Evolutionary conservation across 2,888 invertebrate species (phyloP).

Genomic region (Silvanus unidentatus): DNA sequence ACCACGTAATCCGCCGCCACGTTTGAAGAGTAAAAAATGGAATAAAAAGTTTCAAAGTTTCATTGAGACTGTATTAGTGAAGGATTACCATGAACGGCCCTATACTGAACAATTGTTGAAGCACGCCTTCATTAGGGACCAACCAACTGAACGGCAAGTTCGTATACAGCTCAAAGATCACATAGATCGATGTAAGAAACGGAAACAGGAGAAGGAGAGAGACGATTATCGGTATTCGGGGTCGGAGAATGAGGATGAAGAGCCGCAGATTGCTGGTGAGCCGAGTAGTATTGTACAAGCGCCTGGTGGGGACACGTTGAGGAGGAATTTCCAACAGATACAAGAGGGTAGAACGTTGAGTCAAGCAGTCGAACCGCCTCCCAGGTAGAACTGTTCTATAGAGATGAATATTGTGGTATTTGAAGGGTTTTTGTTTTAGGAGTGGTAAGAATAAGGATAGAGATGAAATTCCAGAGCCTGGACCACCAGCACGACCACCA

Average conservation of each 20-base stretch:
- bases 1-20: slow-evolving; percentile 96
- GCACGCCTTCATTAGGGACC: slow-evolving; percentile 97
- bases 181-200: slow-evolving; percentile 94
- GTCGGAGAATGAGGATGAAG: slow-evolving; percentile 96
- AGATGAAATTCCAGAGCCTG: slow-evolving; percentile 71
- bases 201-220: slow-evolving; percentile 82
- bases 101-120: slow-evolving; percentile 97
- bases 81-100: slow-evolving; percentile 98
- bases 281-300: slow-evolving; percentile 91
- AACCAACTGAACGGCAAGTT: slow-evolving; percentile 97
- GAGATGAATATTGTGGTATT: slow-evolving; percentile 5
- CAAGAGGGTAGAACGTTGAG: slow-evolving; percentile 72
- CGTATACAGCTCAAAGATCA: slow-evolving; percentile 98
- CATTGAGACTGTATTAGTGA: slow-evolving; percentile 93
- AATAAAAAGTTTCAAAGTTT: slow-evolving; percentile 95
- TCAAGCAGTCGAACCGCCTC: slow-evolving; percentile 55
- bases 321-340: slow-evolving; percentile 96
- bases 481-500: slow-evolving; percentile 81
- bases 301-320: slow-evolving; percentile 88
- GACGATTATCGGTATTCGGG: slow-evolving; percentile 84
- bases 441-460: slow-evolving; percentile 48
- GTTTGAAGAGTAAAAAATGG: slow-evolving; percentile 97
- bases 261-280: slow-evolving; percentile 85
- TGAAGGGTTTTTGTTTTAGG: slow-evolving; percentile 32
- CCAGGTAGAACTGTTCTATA: slow-evolving; percentile 13